These are phyloP conservation scores for Sebastes steindachneri DNA, from an alignment of 2,797 vertebrate species.

Conservation along the genomic window DNA sequence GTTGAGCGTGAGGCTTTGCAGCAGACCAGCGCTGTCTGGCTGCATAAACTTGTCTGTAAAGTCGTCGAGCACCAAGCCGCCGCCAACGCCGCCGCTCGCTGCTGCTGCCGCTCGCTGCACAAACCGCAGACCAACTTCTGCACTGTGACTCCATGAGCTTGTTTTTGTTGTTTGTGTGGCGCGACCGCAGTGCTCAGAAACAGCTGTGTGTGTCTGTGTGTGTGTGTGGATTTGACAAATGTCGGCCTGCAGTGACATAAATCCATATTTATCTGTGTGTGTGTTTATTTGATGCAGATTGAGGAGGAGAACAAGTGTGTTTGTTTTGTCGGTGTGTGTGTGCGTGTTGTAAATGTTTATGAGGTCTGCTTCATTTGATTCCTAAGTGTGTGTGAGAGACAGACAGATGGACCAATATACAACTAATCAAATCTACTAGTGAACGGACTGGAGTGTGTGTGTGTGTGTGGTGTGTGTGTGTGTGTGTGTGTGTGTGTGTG, in stretches of 20 bases:
- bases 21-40: neutral
- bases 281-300: neutral
- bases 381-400: slow-evolving; percentile 41
- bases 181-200: neutral
- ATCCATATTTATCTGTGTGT: slow-evolving; percentile 24
- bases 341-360: slow-evolving; percentile 41
- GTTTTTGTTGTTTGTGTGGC: neutral
- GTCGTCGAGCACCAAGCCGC: neutral
- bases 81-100: accelerated
- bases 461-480: no score
- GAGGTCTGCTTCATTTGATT: slow-evolving; percentile 41
- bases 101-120: neutral
- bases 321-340: neutral
- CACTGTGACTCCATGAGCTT: neutral
- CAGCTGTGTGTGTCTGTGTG: neutral
- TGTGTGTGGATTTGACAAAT: slow-evolving; percentile 21
- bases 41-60: slow-evolving; percentile 1
- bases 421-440: slow-evolving; percentile 25
- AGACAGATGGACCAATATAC: slow-evolving; percentile 48
- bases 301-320: neutral
- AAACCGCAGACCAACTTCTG: neutral
- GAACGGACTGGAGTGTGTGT: neutral
- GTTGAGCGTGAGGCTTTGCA: neutral
- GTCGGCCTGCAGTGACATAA: slow-evolving; percentile 1
- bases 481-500: neutral